These are phyloP conservation scores for Drosophila pseudotakahashii DNA, from an alignment of 2,888 invertebrate species.

Conservation along the genomic window DNA sequence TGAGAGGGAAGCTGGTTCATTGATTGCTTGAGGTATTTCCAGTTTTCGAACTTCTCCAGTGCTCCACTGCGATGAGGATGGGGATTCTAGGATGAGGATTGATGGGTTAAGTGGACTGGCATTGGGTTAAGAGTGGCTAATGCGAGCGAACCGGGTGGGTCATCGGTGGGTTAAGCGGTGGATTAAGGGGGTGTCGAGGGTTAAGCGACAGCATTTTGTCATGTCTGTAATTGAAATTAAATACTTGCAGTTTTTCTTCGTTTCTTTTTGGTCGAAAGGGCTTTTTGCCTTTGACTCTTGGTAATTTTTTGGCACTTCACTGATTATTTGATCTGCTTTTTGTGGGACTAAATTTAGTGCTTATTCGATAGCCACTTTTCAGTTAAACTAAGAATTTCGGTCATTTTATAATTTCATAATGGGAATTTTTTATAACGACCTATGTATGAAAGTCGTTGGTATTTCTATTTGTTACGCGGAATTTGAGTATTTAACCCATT, in stretches of 20 bases:
- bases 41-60: slow-evolving; percentile 25
- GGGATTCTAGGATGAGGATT: slow-evolving; percentile 21
- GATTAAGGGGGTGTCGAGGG: slow-evolving; percentile 1
- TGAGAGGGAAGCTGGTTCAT: slow-evolving; percentile 4
- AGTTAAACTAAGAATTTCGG: too few species aligned
- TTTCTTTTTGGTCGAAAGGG: not conserved
- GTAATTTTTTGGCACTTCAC: slow-evolving; percentile 1
- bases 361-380: not conserved
- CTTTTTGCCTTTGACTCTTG: not conserved
- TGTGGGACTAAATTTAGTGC: not conserved
- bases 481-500: too few species aligned
- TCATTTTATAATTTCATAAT: too few species aligned
- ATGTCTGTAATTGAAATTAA: slow-evolving; percentile 67
- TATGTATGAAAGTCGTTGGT: too few species aligned
- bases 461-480: too few species aligned
- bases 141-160: not conserved
- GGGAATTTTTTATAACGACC: too few species aligned
- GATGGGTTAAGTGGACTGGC: slow-evolving; percentile 16
- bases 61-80: slow-evolving; percentile 9
- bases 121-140: slow-evolving; percentile 3
- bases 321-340: slow-evolving; percentile 11
- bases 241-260: slow-evolving; percentile 54
- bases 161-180: not conserved
- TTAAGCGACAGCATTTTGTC: slow-evolving; percentile 42
- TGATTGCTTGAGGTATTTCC: slow-evolving; percentile 46